Conservation (phyloP, 2,797 vertebrate species). For the Myotis daubentonii region DNA sequence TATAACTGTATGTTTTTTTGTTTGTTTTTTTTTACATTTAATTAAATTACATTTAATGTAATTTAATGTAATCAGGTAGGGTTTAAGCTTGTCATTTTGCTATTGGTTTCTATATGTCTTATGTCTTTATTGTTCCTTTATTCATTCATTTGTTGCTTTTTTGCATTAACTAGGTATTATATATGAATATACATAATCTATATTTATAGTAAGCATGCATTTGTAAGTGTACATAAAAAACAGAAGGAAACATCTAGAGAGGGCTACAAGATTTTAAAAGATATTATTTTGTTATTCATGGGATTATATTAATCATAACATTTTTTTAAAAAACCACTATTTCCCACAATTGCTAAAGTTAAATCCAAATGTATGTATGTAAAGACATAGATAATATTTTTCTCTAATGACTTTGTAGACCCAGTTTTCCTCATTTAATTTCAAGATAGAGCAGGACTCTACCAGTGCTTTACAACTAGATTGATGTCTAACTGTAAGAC, state of each 20-base stretch:
- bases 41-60: not conserved
- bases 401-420: not conserved
- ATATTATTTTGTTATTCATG: not conserved
- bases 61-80: not conserved
- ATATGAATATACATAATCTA: not conserved
- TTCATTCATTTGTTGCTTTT: not conserved
- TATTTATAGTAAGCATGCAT: not conserved
- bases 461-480: not conserved
- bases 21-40: too few relatives aligned
- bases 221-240: not conserved
- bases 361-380: not conserved
- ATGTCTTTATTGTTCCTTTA: not conserved
- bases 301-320: constrained; percentile 17
- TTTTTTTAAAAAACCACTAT: not conserved
- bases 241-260: not conserved
- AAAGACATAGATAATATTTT: not conserved
- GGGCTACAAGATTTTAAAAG: not conserved
- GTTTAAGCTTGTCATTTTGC: not conserved
- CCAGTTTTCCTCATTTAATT: not conserved
- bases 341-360: not conserved
- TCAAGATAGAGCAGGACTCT: not conserved
- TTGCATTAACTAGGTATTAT: not conserved
- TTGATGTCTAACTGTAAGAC: not conserved
- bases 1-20: too few relatives aligned
- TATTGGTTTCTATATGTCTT: not conserved